Base-by-base conservation (phyloP, 2,113 vertebrate genomes). In the Rhadina sibilatrix region DNA sequence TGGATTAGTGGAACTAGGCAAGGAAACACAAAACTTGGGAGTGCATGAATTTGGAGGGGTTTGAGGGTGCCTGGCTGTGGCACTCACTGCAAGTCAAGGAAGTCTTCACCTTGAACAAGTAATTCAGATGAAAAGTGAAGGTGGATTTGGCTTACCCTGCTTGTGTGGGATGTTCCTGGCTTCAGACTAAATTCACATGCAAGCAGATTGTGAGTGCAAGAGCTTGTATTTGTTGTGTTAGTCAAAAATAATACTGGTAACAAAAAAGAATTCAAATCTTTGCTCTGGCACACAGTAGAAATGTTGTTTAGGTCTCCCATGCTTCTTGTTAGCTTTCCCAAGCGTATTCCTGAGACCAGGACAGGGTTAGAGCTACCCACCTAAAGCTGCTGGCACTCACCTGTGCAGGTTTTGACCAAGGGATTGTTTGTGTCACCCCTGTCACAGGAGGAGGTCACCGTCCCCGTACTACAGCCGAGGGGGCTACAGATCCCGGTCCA, bases 381-480 rank as follows among this genome's bases (percentile, higher is more conserved):
- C 2, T 33, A 19, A 33, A 84, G 42, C 47, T 76, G 42, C 46
- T 81, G 77, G 38, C 6, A 2, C 37, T 60, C 12, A 14, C 1
- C 77, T 56, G 44, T 8, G 4, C 33, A 18, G 56, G 28, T 49
- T 40, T 17, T 90, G 63, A 77, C 1, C 0, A 5, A 11, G 42
- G 61, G 21, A 2, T 66, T 92, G 79, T 70, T 88, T 66, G 33
- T 95, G 60, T 71, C 66, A 14, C 33, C 47, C 78, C 65, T 54
- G 70, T 96, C 94, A 44, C 96, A 99, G 99, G 98, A 99, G 99
- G 76, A 97, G 99, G 81, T 99, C 99, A 35, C 99, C 99, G 1
- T 99, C 99, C 85, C 99, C 99, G 0, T 99, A 99, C 82, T 99
- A 99, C 94, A 99, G 98, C 96, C 98, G 99, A 85, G 98, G 99